Evolutionary conservation across 2,797 vertebrate species (phyloP), one percentile per base, ranked within the genome.

Genomic region (Brotula barbata): DNA sequence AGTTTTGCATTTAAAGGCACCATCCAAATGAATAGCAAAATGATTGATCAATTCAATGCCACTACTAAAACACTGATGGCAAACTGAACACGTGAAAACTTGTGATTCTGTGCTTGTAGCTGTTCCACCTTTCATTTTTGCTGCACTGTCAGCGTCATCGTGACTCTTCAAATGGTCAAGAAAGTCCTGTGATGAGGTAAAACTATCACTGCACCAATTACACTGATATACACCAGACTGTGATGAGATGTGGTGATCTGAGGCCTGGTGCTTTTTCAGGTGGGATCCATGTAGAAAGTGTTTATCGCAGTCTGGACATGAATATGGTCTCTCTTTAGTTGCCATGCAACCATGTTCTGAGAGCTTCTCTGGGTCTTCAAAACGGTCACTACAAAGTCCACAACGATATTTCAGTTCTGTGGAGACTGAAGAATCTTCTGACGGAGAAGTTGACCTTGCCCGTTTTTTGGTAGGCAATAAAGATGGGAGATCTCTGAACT

Each of bases 231-330:
- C 37, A 8, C 39, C 51, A 13, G 80, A 47, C 46, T 37, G 56
- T n/a, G 88, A 66, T 8, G 34, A 12, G 34, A 11, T 10, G 34
- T 52, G 17, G 0, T 84, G 82, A 80, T 91, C 88, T 19, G 74
- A 85, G 13, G 70, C 74, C 51, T 70, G 77, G 82, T 93, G 92
- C 67, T 91, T 92, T 71, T 90, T 89, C 55, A 93, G 73, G 56
- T 93, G 91, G 58, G 92, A 90, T 10, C 80, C 78, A 62, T 90
- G 88, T 34, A 90, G 70, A 69, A 92, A 93, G 77, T 92, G 78
- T 69, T 89, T 88, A 72, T 90, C 31, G 31, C 92, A 93, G 49
- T 88, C 88, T 6, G 56, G 64, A 60, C 92, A 93, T 0, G 83
- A 75, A 58, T 90, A 91, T 12, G 67, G 83, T 15, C 91, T 82